Conservation (phyloP, 37 sponge, comb jelly and placozoan genomes). For the Spongilla lacustris region DNA sequence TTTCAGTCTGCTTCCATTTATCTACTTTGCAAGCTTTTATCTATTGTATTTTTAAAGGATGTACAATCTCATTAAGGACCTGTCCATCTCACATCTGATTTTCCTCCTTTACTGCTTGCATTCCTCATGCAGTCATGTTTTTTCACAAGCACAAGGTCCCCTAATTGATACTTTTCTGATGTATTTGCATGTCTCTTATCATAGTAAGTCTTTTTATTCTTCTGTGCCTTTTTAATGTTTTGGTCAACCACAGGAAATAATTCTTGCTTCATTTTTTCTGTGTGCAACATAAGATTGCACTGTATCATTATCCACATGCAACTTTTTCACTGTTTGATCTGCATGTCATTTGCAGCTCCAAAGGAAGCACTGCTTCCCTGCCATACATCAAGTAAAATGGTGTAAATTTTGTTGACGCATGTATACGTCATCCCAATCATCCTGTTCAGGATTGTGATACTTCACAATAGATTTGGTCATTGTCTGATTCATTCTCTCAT, state of each 20-base stretch:
- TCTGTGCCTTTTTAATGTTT: slow-evolving; percentile 36
- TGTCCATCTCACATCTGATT: neutral
- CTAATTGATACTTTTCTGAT: slow-evolving; percentile 9
- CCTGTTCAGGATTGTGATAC: slow-evolving; percentile 1
- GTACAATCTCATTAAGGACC: neutral
- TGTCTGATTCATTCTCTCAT: slow-evolving; percentile 51
- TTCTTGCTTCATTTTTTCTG: neutral
- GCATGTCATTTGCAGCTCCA: neutral
- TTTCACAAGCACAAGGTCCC: slow-evolving; percentile 6
- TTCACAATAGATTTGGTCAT: slow-evolving; percentile 1
- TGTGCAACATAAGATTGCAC: neutral
- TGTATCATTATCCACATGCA: neutral
- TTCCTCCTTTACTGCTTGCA: neutral
- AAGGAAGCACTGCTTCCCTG: slow-evolving; percentile 9
- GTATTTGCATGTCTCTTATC: slow-evolving; percentile 27
- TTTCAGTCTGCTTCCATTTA: neutral
- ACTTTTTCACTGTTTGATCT: neutral
- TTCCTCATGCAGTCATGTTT: slow-evolving; percentile 17
- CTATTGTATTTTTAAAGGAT: neutral
- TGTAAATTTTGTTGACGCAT: slow-evolving; percentile 35
- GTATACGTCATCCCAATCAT: slow-evolving; percentile 49
- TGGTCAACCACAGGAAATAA: neutral
- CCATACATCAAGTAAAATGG: slow-evolving; percentile 37
- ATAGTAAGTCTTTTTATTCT: slow-evolving; percentile 31
- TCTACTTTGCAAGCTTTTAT: neutral